Evolutionary conservation across 64 coral and sea anemone genomes (phyloP).

Genomic region (Pocillopora damicornis): DNA sequence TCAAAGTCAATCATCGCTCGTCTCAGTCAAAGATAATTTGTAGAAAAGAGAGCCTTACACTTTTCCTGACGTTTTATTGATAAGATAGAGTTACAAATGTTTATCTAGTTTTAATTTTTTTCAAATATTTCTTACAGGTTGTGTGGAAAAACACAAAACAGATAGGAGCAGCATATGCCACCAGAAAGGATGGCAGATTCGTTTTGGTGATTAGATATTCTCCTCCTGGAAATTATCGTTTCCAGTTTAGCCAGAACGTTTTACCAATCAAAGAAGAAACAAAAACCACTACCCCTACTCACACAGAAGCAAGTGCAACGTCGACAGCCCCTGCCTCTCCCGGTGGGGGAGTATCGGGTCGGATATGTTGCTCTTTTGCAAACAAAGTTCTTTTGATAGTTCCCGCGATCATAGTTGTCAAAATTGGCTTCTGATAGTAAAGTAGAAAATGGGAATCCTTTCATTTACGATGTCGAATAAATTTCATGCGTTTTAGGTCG

Average conservation of each 20-base stretch:
- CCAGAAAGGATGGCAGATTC: slow-evolving; percentile 22
- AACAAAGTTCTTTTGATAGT: background rate
- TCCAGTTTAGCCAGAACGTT: slow-evolving; percentile 40
- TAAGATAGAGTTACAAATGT: too few species aligned
- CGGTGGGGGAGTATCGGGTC: background rate
- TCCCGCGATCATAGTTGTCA: background rate
- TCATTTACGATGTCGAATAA: too few species aligned
- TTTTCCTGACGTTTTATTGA: too few species aligned
- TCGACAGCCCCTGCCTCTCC: background rate
- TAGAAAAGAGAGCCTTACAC: too few species aligned
- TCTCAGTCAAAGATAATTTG: too few species aligned
- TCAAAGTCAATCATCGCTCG: too few species aligned
- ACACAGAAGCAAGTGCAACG: background rate
- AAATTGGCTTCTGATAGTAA: background rate
- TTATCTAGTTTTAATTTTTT: background rate
- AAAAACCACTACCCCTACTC: background rate
- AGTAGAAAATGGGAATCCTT: background rate
- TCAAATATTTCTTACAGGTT: slow-evolving; percentile 13
- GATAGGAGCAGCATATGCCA: slow-evolving; percentile 54
- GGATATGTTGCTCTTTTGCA: background rate
- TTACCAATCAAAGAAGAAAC: slow-evolving; percentile 23
- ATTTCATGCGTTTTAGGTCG: too few species aligned
- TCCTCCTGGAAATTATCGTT: slow-evolving; percentile 42
- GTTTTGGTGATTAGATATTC: slow-evolving; percentile 59
- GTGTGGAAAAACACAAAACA: slow-evolving; percentile 67